Conservation (phyloP, 2,113 vertebrate genomes). For the Melanerpes formicivorus region DNA sequence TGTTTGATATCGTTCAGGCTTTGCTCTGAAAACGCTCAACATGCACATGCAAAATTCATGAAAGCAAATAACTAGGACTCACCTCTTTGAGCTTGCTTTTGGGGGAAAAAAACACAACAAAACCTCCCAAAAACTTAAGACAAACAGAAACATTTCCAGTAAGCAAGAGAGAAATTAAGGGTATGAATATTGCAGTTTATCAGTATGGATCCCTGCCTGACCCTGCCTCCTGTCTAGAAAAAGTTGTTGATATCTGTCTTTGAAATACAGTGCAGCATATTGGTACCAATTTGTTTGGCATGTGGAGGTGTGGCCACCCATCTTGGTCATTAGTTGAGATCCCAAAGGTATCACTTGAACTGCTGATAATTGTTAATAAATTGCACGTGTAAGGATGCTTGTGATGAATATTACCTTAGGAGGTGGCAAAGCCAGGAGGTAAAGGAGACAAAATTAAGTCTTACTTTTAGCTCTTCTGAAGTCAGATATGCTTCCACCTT, state of each 20-base stretch:
- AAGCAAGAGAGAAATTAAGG: neutral
- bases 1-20: neutral
- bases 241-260: neutral
- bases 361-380: neutral
- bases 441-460: neutral
- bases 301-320: neutral
- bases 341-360: neutral
- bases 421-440: neutral
- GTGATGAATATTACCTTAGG: neutral
- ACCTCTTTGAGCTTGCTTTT: neutral
- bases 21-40: neutral
- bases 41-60: neutral
- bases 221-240: neutral
- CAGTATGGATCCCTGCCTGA: neutral
- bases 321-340: neutral
- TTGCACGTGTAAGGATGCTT: neutral
- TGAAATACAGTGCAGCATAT: neutral
- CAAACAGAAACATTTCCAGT: neutral
- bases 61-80: neutral
- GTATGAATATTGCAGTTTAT: neutral
- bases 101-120: neutral
- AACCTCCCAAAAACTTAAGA: neutral
- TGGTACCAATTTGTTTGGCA: neutral
- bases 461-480: neutral
- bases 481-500: neutral